Conservation (phyloP, 2,888 invertebrate species). For the Argyresthia goedartella region DNA sequence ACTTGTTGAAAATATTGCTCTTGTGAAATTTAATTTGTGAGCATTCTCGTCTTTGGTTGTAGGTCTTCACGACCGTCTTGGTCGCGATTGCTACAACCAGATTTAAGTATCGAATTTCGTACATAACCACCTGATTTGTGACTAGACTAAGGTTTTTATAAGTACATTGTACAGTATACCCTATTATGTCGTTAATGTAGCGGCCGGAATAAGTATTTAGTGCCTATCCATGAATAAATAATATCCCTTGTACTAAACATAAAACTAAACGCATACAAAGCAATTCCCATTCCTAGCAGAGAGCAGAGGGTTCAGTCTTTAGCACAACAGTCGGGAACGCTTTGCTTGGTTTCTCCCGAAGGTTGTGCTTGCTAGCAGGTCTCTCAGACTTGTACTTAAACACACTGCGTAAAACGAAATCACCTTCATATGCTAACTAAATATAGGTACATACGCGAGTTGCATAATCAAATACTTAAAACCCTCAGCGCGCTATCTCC, state of each 20-base stretch:
- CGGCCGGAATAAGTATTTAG: conserved; percentile 22
- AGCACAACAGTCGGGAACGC: too few relatives aligned
- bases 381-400: not conserved
- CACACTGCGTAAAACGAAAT: not conserved
- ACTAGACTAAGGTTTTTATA: conserved; percentile 42
- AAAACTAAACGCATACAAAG: not conserved
- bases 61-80: too few relatives aligned
- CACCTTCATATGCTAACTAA: not conserved
- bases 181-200: conserved; percentile 7
- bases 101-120: conserved; percentile 4
- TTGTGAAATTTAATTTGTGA: too few relatives aligned
- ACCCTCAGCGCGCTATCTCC: not conserved
- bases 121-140: conserved; percentile 22
- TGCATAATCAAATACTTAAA: not conserved
- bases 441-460: too few relatives aligned
- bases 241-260: conserved; percentile 1
- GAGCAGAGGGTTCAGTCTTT: not conserved
- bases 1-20: not conserved
- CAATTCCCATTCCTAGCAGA: not conserved
- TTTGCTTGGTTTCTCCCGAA: too few relatives aligned
- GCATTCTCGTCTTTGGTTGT: too few relatives aligned
- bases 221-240: conserved; percentile 24
- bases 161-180: conserved; percentile 30
- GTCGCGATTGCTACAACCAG: too few relatives aligned
- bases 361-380: too few relatives aligned